phyloP scores from a whole-genome alignment of 2,888 invertebrate species.

The Torymus auratus region DNA sequence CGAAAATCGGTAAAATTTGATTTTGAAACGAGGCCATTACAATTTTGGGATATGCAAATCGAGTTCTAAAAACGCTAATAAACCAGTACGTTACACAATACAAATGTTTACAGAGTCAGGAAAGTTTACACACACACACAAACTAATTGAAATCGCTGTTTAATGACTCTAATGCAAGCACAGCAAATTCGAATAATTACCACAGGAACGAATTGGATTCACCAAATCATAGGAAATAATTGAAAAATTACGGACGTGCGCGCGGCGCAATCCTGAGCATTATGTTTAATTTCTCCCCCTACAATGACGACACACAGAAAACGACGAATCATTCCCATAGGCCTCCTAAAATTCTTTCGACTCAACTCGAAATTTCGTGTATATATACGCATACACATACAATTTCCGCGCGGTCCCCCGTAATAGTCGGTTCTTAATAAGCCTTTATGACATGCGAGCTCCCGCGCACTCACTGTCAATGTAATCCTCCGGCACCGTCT shows the following conservation, averaged over 20 bases:
- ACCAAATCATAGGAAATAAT: constrained; percentile 25
- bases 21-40: no score
- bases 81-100: no score
- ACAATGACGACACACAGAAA: constrained; percentile 18
- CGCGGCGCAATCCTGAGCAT: constrained; percentile 28
- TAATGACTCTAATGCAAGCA: not conserved
- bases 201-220: not conserved
- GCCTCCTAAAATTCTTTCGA: constrained; percentile 14
- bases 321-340: constrained; percentile 16
- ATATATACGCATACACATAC: constrained; percentile 15
- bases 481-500: not conserved
- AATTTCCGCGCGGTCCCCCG: not conserved
- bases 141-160: no score
- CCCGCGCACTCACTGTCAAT: constrained; percentile 19
- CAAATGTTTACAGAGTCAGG: no score
- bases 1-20: no score
- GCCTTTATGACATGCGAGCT: constrained; percentile 32
- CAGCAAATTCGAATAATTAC: constrained; percentile 1
- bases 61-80: no score
- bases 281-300: constrained; percentile 32
- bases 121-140: no score
- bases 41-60: no score
- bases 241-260: constrained; percentile 37
- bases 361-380: constrained; percentile 16
- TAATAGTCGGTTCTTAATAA: constrained; percentile 38